These are phyloP conservation scores for Microctenopoma lineatum DNA, from an alignment of 2,797 vertebrate species.

Conservation along the genomic window DNA sequence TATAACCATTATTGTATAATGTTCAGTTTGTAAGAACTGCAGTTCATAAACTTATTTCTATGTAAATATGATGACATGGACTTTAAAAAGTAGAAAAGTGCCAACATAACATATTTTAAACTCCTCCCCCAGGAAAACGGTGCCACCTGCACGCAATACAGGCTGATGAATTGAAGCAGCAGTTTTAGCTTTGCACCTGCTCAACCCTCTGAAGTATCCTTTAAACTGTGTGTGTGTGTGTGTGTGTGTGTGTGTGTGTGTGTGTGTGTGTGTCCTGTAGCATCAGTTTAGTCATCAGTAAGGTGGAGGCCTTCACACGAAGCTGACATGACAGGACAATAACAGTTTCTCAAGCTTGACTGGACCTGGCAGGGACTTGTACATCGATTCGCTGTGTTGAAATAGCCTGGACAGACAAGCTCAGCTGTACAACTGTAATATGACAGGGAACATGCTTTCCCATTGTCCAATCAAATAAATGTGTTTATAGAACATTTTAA, in stretches of 20 bases:
- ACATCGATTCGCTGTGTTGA: background rate
- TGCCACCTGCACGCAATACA: constrained; percentile 27
- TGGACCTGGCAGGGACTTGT: constrained; percentile 33
- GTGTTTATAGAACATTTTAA: background rate
- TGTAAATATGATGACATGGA: constrained; percentile 29
- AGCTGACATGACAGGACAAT: constrained; percentile 43
- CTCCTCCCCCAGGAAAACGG: constrained; percentile 29
- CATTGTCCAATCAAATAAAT: background rate
- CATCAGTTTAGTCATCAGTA: constrained; percentile 23
- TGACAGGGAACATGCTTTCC: background rate
- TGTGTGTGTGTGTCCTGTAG: background rate
- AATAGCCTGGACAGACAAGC: constrained; percentile 19
- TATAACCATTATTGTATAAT: background rate
- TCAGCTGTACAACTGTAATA: background rate
- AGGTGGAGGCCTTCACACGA: constrained; percentile 10
- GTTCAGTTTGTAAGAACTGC: too few relatives aligned
- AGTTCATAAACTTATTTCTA: background rate
- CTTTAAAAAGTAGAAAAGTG: constrained; percentile 44
- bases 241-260: constrained; percentile 13
- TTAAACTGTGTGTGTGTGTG: background rate
- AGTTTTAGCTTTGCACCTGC: constrained; percentile 57
- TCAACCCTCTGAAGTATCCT: constrained; percentile 6
- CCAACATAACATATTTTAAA: constrained; percentile 22
- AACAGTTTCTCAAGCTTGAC: constrained; percentile 32
- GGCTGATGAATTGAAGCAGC: constrained; percentile 41